Percentiles rank a stretch among this genome's conserved stretches.
These are phyloP conservation scores for Blastomussa wellsi DNA, from an alignment of 92 coral and sea anemone species.

Conservation along the genomic window DNA sequence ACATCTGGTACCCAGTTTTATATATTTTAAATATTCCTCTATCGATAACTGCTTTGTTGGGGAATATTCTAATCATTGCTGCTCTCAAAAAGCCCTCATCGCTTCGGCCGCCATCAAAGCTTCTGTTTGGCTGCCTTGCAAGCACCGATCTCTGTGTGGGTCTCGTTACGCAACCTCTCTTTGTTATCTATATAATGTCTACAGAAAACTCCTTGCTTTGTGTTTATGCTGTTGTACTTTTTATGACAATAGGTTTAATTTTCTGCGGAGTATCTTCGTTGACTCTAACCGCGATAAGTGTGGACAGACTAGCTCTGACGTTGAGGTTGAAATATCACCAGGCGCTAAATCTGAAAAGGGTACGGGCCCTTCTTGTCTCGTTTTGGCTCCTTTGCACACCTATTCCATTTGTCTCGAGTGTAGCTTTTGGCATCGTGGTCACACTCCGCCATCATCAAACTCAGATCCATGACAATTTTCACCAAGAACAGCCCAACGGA, in stretches of 20 bases:
- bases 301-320: neutral
- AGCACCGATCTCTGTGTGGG: conserved; percentile 5
- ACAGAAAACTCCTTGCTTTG: too few relatives aligned
- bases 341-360: neutral
- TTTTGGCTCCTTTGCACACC: neutral
- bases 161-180: conserved; percentile 8
- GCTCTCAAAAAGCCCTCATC: neutral
- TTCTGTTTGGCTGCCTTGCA: neutral
- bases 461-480: neutral
- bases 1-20: too few relatives aligned
- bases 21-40: neutral
- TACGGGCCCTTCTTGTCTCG: neutral
- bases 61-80: neutral
- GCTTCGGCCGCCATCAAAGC: neutral
- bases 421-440: neutral
- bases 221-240: too few relatives aligned
- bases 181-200: neutral
- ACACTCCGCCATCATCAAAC: neutral
- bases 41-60: neutral
- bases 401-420: neutral
- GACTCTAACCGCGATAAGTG: neutral
- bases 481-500: neutral
- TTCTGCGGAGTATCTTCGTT: neutral
- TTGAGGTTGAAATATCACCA: neutral
- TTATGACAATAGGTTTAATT: neutral